These are phyloP conservation scores for Drepana falcataria DNA, from an alignment of 2,888 invertebrate species.

Conservation along the genomic window DNA sequence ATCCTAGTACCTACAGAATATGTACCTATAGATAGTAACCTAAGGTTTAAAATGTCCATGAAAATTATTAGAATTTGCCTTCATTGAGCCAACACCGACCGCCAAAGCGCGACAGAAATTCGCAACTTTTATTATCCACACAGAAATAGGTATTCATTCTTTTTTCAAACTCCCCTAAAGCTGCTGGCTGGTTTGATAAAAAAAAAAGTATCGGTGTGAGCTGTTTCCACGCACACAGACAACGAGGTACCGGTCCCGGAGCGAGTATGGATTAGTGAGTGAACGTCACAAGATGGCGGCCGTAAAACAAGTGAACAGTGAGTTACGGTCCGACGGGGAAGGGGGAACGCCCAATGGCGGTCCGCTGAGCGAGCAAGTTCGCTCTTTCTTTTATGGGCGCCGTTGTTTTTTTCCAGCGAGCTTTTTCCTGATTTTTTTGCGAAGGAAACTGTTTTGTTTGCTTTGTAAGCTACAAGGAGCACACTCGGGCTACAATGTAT, in stretches of 20 bases:
- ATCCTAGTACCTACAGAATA: too few relatives aligned
- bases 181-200: neutral
- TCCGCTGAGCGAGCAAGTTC: constrained; percentile 66
- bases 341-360: constrained; percentile 61
- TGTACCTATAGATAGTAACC: too few relatives aligned
- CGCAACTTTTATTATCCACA: neutral
- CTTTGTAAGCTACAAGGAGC: constrained; percentile 50
- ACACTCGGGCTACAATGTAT: constrained; percentile 55
- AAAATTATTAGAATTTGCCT: too few relatives aligned
- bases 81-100: too few relatives aligned
- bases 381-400: constrained; percentile 75
- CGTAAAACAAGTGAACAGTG: constrained; percentile 79
- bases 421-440: constrained; percentile 72
- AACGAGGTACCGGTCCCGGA: constrained; percentile 23
- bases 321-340: constrained; percentile 63
- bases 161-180: neutral
- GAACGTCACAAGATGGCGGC: constrained; percentile 79
- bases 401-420: constrained; percentile 73
- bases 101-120: too few relatives aligned
- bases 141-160: neutral
- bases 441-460: constrained; percentile 71
- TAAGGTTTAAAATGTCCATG: too few relatives aligned
- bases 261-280: constrained; percentile 64
- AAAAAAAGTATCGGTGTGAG: constrained; percentile 15
- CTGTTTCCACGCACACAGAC: constrained; percentile 54